Base-by-base conservation (phyloP, 2,797 vertebrate species). In the Oryzias sinensis region DNA sequence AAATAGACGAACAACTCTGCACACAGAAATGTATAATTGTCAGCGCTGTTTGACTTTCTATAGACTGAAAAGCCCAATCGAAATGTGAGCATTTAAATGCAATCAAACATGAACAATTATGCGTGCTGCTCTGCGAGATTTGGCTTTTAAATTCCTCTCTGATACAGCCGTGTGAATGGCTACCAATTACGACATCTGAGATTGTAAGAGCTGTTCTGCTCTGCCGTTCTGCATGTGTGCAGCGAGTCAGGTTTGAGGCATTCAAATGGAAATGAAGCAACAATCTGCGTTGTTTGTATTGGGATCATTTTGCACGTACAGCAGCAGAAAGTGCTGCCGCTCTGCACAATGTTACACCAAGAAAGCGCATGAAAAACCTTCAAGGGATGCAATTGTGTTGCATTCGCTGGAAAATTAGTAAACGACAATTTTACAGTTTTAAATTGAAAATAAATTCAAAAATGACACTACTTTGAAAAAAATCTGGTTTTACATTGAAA, bases 241-340 rank as follows among this genome's bases (percentile, higher is more conserved):
- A 24, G 48, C 41, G 44, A n/a, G 20, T 53, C 44, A 48, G 54
- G 57, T 69, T 42, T 55, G 43, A 42, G 20, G 62, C 65, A 70
- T 25, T 80, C 51, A 73, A 54, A 78, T 80, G 72, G 40, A 80
- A 83, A 80, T 48, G 59, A 76, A 45, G 49, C 54, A 18, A 62
- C 51, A 65, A 53, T 57, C 55, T 56, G 22, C 60, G 65, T 57
- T 62, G 62, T 59, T 75, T 67, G 56, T 40, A 15, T 60, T 59
- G 14, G 49, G 43, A 74, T 62, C 2, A 49, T 49, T 68, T 53
- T 37, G 56, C 60, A 53, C 55, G 37, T 5, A 45, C 14, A 52
- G 9, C 43, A 22, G 42, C 25, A 54, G n/a, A 24, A 27, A 72
- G 48, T 24, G 44, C 42, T 4, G 17, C 42, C 46, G 37, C 5